A percentile compares a stretch with the other conserved stretches of the same genome.
Evolutionary conservation across 1,140 invertebrate genomes (phyloP).

Genomic region (Lepidurus packardi): DNA sequence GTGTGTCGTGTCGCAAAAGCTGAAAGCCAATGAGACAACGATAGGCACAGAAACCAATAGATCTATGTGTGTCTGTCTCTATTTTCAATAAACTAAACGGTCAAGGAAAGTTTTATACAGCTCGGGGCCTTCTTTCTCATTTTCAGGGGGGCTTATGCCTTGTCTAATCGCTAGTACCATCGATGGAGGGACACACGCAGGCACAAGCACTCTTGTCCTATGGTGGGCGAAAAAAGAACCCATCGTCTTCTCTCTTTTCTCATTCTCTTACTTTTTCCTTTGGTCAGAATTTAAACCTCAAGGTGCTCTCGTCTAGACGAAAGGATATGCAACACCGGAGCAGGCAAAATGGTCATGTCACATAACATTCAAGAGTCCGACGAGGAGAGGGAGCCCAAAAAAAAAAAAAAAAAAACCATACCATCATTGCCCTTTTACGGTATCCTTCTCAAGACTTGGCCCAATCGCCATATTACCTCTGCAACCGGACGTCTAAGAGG

Average conservation of each 20-base stretch:
- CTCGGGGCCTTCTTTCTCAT: neutral
- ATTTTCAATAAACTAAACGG: neutral
- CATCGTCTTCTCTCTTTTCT: conserved; percentile 1
- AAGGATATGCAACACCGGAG: conserved; percentile 16
- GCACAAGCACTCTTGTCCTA: neutral
- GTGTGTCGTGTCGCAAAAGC: too few species aligned
- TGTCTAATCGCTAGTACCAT: conserved; percentile 19
- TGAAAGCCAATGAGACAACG: too few species aligned
- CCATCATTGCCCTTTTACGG: conserved; percentile 4
- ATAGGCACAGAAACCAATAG: too few species aligned
- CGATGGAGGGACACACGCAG: conserved; percentile 4
- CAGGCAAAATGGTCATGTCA: conserved; percentile 21
- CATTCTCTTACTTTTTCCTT: neutral
- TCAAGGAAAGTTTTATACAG: neutral
- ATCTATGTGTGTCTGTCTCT: neutral
- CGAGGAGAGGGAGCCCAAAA: neutral
- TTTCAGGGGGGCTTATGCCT: neutral
- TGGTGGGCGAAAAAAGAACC: neutral
- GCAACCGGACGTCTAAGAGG: neutral
- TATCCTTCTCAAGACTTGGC: neutral
- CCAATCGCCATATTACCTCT: neutral
- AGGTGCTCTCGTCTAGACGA: conserved; percentile 20
- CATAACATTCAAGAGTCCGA: neutral
- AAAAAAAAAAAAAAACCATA: neutral
- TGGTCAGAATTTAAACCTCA: neutral